Evolutionary conservation across 2,797 vertebrate genomes (phyloP).

Genomic region (Okamejei kenojei): DNA sequence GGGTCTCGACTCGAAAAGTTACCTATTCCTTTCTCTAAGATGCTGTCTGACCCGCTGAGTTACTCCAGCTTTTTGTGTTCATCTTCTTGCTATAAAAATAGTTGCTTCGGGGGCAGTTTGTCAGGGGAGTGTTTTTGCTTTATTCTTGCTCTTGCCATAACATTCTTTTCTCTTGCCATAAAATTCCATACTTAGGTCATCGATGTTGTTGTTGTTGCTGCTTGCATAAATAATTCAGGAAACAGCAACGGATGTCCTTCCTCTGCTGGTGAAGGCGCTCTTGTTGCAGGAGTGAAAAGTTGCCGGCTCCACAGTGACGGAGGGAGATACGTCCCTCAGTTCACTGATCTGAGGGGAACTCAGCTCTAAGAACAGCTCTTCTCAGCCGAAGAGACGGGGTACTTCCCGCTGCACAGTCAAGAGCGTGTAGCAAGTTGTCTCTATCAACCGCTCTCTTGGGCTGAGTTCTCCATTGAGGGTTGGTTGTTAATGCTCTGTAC

Average conservation of each 20-base stretch:
- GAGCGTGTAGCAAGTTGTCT: neutral
- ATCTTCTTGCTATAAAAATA: neutral
- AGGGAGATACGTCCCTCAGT: too few species aligned
- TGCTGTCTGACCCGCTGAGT: too few species aligned
- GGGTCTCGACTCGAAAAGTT: too few species aligned
- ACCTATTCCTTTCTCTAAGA: too few species aligned
- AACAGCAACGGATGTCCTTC: neutral
- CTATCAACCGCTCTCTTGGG: neutral
- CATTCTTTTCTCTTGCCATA: too few species aligned
- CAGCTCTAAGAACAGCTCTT: too few species aligned
- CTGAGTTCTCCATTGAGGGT: neutral
- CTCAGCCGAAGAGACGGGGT: too few species aligned
- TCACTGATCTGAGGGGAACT: neutral
- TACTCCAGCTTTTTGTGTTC: too few species aligned
- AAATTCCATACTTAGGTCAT: neutral
- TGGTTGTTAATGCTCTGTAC: neutral
- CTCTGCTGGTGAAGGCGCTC: neutral
- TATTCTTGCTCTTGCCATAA: neutral
- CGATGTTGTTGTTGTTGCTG: neutral
- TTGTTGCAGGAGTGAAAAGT: neutral
- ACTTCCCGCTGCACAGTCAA: neutral
- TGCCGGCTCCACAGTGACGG: neutral
- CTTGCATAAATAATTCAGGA: too few species aligned
- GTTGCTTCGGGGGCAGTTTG: neutral
- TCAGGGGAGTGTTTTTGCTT: neutral